A percentile compares a stretch with the other conserved stretches of the same genome.
Evolutionary conservation across 2,888 invertebrate species (phyloP).

Genomic region (Timandra comae): DNA sequence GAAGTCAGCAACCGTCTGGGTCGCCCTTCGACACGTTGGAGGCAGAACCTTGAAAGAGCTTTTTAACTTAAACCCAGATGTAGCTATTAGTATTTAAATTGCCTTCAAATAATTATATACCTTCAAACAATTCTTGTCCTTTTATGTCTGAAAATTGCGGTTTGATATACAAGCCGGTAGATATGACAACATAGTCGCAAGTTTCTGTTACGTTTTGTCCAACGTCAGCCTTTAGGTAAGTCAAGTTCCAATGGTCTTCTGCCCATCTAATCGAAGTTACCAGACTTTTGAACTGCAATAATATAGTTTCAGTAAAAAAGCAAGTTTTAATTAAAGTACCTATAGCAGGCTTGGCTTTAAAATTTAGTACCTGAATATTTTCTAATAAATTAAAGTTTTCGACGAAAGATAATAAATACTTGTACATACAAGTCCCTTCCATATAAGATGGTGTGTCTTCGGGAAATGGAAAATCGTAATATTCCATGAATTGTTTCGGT

Average conservation of each 20-base stretch:
- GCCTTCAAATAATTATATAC: too few relatives aligned
- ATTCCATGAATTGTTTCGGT: constrained; percentile 88
- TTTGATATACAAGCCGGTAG: constrained; percentile 77
- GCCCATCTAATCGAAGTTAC: constrained; percentile 61
- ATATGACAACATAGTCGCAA: constrained; percentile 82
- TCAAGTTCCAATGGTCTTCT: constrained; percentile 65
- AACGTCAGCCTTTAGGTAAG: constrained; percentile 57
- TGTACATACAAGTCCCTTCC: constrained; percentile 79
- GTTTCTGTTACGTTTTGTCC: constrained; percentile 47
- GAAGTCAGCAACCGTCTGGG: too few relatives aligned
- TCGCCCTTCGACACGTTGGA: too few relatives aligned
- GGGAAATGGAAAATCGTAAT: constrained; percentile 81
- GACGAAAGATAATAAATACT: constrained; percentile 82
- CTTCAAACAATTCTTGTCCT: constrained; percentile 50
- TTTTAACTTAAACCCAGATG: too few relatives aligned
- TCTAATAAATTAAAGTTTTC: constrained; percentile 78
- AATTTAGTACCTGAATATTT: constrained; percentile 82
- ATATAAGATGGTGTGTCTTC: constrained; percentile 79
- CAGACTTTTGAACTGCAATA: constrained; percentile 54
- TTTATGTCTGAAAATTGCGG: constrained; percentile 46
- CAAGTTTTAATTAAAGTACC: constrained; percentile 27
- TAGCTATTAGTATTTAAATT: too few relatives aligned
- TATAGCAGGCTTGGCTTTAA: too few relatives aligned
- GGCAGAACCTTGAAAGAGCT: too few relatives aligned
- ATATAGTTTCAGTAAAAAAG: constrained; percentile 4